These are phyloP conservation scores for Pseudomugil tenellus DNA, from an alignment of 2,797 vertebrate genomes.

Conservation along the genomic window DNA sequence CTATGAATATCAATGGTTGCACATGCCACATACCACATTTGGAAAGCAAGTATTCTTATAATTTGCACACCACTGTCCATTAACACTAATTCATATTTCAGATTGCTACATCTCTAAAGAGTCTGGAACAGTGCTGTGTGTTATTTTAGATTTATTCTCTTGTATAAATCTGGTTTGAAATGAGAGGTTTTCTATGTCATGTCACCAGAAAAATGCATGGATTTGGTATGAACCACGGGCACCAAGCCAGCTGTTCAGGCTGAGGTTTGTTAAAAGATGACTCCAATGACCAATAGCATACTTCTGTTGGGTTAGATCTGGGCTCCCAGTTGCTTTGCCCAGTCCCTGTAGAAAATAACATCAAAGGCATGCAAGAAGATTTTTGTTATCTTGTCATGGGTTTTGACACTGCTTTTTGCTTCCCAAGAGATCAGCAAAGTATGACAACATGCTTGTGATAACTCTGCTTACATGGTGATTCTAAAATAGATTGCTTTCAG, in stretches of 20 bases:
- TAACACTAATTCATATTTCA: neutral
- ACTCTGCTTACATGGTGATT: neutral
- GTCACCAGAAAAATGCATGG: neutral
- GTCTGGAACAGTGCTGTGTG: too few relatives aligned
- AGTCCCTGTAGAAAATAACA: neutral
- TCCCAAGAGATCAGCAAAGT: neutral
- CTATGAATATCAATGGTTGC: too few relatives aligned
- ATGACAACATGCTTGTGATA: neutral
- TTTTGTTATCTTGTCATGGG: neutral
- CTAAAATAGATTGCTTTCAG: neutral
- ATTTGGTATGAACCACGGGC: neutral
- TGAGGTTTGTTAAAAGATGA: neutral
- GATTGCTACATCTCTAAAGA: too few relatives aligned
- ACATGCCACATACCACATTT: too few relatives aligned
- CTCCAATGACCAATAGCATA: neutral
- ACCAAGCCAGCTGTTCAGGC: neutral
- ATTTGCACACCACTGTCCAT: too few relatives aligned
- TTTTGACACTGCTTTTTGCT: too few relatives aligned
- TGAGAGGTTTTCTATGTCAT: neutral
- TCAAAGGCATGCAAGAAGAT: neutral
- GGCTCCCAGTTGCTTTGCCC: neutral
- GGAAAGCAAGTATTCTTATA: too few relatives aligned
- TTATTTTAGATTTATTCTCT: neutral
- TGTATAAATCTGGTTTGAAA: neutral
- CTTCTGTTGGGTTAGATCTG: neutral